Evolutionary conservation across 2,113 vertebrate genomes (phyloP).

Genomic region (Anser brachyrhynchus): DNA sequence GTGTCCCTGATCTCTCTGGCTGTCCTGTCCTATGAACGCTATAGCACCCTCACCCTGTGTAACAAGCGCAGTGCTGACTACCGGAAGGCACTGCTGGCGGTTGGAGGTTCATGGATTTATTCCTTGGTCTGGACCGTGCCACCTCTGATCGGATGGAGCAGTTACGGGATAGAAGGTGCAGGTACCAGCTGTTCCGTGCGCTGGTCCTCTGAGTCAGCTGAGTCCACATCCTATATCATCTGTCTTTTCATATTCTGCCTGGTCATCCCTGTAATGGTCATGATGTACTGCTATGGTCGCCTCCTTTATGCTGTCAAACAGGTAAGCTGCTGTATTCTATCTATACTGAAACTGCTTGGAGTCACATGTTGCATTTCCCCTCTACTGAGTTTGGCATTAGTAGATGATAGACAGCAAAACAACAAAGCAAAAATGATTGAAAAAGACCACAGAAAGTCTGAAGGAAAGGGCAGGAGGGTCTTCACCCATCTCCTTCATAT

Average conservation of each 20-base stretch:
- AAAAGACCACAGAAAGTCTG: neutral
- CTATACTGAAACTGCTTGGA: fast-evolving
- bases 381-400: neutral
- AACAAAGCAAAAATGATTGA: neutral
- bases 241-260: constrained; percentile 90
- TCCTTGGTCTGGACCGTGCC: constrained; percentile 88
- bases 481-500: neutral
- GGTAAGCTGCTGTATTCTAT: constrained; percentile 63
- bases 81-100: constrained; percentile 82
- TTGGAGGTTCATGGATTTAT: constrained; percentile 85
- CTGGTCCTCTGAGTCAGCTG: constrained; percentile 78
- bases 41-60: constrained; percentile 86
- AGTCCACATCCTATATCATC: constrained; percentile 86
- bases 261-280: constrained; percentile 81
- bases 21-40: constrained; percentile 88
- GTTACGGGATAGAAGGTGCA: constrained; percentile 84
- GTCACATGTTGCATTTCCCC: neutral
- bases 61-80: constrained; percentile 78
- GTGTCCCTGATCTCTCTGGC: constrained; percentile 89
- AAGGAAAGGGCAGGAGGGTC: neutral
- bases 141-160: constrained; percentile 89
- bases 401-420: neutral
- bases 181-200: constrained; percentile 88
- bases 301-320: constrained; percentile 86
- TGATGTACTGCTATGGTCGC: constrained; percentile 87